phyloP scores from a whole-genome alignment of 2,888 invertebrate genomes.

The Platerodrilus igneus region DNA sequence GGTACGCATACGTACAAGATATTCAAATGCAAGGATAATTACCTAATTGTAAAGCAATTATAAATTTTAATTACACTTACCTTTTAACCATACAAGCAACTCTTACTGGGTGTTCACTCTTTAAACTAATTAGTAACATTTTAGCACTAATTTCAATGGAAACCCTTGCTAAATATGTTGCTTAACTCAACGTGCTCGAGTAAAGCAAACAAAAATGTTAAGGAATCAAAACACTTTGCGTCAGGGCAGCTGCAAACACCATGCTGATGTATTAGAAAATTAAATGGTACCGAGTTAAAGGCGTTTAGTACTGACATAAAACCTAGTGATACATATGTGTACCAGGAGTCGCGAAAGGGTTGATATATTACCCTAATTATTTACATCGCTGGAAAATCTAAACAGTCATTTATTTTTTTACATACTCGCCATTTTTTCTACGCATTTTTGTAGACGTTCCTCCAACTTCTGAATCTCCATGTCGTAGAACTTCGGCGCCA shows the following conservation, averaged over 20 bases:
- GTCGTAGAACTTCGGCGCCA: too few relatives aligned
- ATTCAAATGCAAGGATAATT: constrained; percentile 2
- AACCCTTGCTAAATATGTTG: background rate
- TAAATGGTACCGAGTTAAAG: background rate
- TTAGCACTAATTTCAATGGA: background rate
- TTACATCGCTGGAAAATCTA: too few relatives aligned
- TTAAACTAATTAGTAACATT: constrained; percentile 4
- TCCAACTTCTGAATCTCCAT: too few relatives aligned
- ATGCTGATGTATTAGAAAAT: background rate
- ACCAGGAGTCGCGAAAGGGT: too few relatives aligned
- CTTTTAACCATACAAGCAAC: constrained; percentile 3
- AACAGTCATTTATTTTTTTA: too few relatives aligned
- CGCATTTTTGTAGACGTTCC: too few relatives aligned
- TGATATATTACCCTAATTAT: too few relatives aligned
- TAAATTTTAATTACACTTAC: constrained; percentile 5
- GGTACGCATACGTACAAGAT: constrained; percentile 4
- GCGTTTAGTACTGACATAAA: background rate
- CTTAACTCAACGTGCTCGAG: background rate
- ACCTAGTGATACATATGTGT: background rate
- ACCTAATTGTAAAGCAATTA: constrained; percentile 1
- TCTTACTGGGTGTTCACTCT: constrained; percentile 3
- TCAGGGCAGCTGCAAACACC: background rate
- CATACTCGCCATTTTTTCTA: too few relatives aligned
- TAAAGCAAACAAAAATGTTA: background rate
- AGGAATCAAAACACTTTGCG: background rate